Base-by-base conservation (phyloP, 2,888 invertebrate species). In the Caenorhabditis panamensis region DNA sequence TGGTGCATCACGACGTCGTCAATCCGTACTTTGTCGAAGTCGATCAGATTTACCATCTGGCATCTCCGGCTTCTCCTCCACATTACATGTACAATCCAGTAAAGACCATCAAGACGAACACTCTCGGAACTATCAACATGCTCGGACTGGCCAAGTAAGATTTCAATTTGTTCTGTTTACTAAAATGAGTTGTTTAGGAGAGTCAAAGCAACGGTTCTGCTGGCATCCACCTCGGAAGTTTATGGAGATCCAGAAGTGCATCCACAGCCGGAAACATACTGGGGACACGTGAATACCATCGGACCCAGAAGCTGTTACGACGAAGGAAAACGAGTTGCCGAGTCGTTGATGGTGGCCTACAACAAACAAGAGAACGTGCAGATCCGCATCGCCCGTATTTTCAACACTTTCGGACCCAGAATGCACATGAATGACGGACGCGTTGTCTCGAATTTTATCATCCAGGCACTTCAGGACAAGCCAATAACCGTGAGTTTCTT, bases 1-100 rank as follows among this genome's bases (percentile, higher is more conserved):
- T 99, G 85, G 96, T 99, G 61, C 97, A 98, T 92, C 98, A 99
- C 92, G 99, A 99, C 91, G 96, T 99, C 89, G 97, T 99, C 0
- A 96, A 98, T 92, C 96, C 98, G 22, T 93, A 99, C 54, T 98
- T 95, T 92, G 95, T 98, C 82, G 99, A 99, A 94, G 90, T 90
- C n/a, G 89, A 91, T 75, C 92, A 99, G 93, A 97, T 99, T 90
- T 99, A 98, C 92, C 98, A 99, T 92, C 93, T 99, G 90, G 99
- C 99, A 20, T 97, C 97, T 91, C 99, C 99, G 11, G 99, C 99
- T 1, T 97, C 97, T 87, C 99, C 99, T 24, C 97, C 97, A 0
- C 98, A 99, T 93, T 99, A 99, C 91, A 99, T 99, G 99, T 95
- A 95, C 91, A 99, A 99, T 93, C 98, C 99, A 36, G 97, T 99